Evolutionary conservation across 2,113 vertebrate genomes (phyloP).

Genomic region (Thunnus maccoyii): DNA sequence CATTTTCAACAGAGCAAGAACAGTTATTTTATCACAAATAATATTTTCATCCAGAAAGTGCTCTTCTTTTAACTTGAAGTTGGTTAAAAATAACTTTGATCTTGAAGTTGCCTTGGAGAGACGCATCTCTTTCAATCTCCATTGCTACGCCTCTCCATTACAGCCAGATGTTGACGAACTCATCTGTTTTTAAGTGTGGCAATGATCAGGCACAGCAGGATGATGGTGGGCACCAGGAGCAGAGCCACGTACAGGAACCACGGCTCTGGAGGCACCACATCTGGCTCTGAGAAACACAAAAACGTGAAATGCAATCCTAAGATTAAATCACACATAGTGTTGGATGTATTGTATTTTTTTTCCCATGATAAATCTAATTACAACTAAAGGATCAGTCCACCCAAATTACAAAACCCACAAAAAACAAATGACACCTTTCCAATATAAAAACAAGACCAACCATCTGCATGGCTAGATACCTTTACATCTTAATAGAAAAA

Average conservation of each 20-base stretch:
- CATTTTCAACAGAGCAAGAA: no score
- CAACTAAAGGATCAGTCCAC: neutral
- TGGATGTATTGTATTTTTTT: neutral
- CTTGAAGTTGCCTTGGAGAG: neutral
- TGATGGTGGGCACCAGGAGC: slow-evolving; percentile 46
- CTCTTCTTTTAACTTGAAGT: no score
- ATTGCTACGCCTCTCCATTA: neutral
- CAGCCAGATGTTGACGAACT: neutral
- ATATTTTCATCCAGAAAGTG: no score
- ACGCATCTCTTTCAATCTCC: neutral
- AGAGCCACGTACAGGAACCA: slow-evolving; percentile 58
- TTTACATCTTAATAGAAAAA: neutral
- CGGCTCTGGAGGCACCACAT: slow-evolving; percentile 51
- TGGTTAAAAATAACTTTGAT: no score
- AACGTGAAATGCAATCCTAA: neutral
- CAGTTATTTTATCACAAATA: no score
- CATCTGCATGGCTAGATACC: neutral
- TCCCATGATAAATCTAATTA: neutral
- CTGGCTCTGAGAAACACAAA: slow-evolving; percentile 21
- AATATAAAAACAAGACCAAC: neutral
- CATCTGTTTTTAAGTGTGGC: neutral
- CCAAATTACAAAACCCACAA: neutral
- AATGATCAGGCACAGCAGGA: slow-evolving; percentile 40
- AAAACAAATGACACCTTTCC: no score
- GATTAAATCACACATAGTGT: neutral